Evolutionary conservation across 2,888 invertebrate genomes (phyloP).

Genomic region (Eretmocerus hayati): DNA sequence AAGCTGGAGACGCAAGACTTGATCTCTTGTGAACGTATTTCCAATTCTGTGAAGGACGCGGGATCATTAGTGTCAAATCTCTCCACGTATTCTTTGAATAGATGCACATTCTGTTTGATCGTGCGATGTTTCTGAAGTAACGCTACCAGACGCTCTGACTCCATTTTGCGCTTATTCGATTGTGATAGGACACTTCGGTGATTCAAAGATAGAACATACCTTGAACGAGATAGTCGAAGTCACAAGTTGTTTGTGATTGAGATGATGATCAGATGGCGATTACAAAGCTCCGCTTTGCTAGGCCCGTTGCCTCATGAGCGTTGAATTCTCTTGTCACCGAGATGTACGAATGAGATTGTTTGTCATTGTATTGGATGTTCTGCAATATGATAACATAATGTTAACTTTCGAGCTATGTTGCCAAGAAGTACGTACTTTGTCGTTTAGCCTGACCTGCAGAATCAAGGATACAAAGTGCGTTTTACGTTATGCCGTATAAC

Average conservation of each 20-base stretch:
- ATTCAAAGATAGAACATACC: not conserved
- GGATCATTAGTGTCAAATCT: not conserved
- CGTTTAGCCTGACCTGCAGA: not conserved
- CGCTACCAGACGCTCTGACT: not conserved
- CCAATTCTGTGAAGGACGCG: not conserved
- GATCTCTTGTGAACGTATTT: not conserved
- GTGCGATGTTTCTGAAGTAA: not conserved
- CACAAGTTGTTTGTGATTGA: not conserved
- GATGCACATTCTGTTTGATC: not conserved
- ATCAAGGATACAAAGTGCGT: not conserved
- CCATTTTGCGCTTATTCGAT: not conserved
- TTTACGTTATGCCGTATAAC: not conserved
- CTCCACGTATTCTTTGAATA: not conserved
- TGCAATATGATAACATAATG: no score
- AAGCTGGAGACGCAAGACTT: not conserved
- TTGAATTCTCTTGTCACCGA: no score
- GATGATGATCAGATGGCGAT: no score
- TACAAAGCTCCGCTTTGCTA: no score
- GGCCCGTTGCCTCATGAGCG: no score
- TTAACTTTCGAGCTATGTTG: no score
- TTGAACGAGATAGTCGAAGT: not conserved
- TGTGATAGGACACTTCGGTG: not conserved
- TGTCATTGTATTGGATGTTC: no score
- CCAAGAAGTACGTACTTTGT: no score
- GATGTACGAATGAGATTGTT: no score